Evolutionary conservation across 35 echinoderm and acorn worm genomes (phyloP).

Genomic region (Lytechinus variegatus): DNA sequence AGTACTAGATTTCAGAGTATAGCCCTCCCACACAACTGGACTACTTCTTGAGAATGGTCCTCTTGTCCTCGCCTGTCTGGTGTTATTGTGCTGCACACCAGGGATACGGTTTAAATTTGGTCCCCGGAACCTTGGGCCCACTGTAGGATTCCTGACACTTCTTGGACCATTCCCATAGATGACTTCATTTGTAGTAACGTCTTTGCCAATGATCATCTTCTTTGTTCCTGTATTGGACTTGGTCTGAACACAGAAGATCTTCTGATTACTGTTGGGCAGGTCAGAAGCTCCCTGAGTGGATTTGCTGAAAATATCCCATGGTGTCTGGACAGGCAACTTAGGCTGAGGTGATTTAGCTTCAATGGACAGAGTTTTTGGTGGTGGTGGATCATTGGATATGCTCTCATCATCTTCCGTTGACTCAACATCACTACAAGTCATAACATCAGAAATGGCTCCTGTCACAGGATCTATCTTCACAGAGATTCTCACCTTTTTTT

Average conservation of each 20-base stretch:
- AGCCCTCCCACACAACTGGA: neutral
- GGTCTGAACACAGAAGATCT: neutral
- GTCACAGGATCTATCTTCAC: conserved; percentile 24
- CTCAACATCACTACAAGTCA: neutral
- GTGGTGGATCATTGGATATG: neutral
- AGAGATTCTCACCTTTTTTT: conserved; percentile 10
- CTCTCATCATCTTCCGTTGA: neutral
- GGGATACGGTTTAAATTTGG: neutral
- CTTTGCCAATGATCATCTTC: neutral
- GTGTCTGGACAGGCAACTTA: neutral
- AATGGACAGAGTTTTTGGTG: neutral
- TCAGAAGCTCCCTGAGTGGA: neutral
- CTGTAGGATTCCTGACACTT: neutral
- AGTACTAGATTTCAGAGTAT: neutral
- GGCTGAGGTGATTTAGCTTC: neutral
- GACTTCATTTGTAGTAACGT: neutral
- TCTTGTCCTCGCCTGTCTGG: neutral
- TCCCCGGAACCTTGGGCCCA: neutral
- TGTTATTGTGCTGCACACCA: neutral
- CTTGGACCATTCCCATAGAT: neutral
- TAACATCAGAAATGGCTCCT: conserved; percentile 14
- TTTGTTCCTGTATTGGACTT: neutral
- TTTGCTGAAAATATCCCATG: neutral
- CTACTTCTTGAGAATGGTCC: neutral
- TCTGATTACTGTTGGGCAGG: neutral